Percentiles rank a stretch among this genome's conserved stretches.
Conservation (phyloP, 2,888 invertebrate species). For the Pelosia muscerda region DNA sequence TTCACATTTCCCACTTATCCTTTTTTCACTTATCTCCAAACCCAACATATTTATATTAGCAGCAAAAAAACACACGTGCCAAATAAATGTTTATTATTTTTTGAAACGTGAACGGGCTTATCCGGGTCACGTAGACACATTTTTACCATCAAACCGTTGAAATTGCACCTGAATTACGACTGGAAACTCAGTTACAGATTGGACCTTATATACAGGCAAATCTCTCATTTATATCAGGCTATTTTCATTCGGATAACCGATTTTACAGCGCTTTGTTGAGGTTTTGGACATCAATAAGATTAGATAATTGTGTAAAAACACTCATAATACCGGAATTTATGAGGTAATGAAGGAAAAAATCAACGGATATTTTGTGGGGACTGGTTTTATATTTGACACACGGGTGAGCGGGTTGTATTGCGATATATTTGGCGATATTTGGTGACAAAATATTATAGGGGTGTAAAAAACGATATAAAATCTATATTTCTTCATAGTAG, state of each 20-base stretch:
- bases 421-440: not conserved
- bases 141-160: slow-evolving; percentile 38
- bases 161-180: slow-evolving; percentile 39
- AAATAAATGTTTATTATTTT: slow-evolving; percentile 23
- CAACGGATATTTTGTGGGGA: slow-evolving; percentile 1
- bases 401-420: not conserved
- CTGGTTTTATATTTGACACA: slow-evolving; percentile 13
- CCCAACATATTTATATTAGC: slow-evolving; percentile 17
- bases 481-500: not conserved
- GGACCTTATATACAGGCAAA: slow-evolving; percentile 44
- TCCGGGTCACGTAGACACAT: slow-evolving; percentile 28
- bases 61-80: slow-evolving; percentile 10
- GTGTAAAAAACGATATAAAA: not conserved
- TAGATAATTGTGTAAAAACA: slow-evolving; percentile 25
- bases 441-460: slow-evolving; percentile 1
- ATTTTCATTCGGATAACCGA: slow-evolving; percentile 35
- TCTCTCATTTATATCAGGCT: slow-evolving; percentile 51
- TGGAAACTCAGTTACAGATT: slow-evolving; percentile 42
- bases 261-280: slow-evolving; percentile 42
- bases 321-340: slow-evolving; percentile 15
- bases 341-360: slow-evolving; percentile 9
- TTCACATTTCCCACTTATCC: slow-evolving; percentile 8
- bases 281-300: slow-evolving; percentile 42
- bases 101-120: slow-evolving; percentile 20
- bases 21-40: slow-evolving; percentile 14